Conservation (phyloP, 2,113 vertebrate species). For the Urocynchramus pylzowi region DNA sequence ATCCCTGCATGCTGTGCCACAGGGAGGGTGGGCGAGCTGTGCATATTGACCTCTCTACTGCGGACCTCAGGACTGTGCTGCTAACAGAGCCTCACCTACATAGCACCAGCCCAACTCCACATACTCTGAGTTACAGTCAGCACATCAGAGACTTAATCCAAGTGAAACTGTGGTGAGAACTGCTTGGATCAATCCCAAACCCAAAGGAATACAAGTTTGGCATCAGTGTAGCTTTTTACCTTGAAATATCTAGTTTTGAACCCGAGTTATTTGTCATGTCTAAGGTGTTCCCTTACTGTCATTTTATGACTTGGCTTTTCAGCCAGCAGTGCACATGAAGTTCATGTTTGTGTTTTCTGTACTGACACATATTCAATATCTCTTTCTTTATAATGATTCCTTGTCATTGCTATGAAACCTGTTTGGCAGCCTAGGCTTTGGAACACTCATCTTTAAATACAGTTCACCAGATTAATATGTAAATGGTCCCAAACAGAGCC, state of each 20-base stretch:
- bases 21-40: background rate
- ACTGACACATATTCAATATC: background rate
- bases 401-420: background rate
- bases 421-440: background rate
- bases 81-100: background rate
- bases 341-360: background rate
- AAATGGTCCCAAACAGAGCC: background rate
- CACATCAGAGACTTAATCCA: background rate
- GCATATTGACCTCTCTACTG: background rate
- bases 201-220: background rate
- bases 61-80: background rate
- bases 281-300: background rate
- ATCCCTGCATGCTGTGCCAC: background rate
- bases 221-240: background rate
- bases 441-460: background rate
- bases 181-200: background rate
- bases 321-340: background rate
- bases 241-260: background rate
- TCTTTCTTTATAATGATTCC: background rate
- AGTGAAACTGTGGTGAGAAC: background rate
- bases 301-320: background rate
- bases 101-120: accelerated
- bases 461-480: background rate
- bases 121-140: background rate
- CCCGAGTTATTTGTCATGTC: background rate